phyloP scores from a whole-genome alignment of 2,113 vertebrate genomes.

The Dicentrarchus labrax region DNA sequence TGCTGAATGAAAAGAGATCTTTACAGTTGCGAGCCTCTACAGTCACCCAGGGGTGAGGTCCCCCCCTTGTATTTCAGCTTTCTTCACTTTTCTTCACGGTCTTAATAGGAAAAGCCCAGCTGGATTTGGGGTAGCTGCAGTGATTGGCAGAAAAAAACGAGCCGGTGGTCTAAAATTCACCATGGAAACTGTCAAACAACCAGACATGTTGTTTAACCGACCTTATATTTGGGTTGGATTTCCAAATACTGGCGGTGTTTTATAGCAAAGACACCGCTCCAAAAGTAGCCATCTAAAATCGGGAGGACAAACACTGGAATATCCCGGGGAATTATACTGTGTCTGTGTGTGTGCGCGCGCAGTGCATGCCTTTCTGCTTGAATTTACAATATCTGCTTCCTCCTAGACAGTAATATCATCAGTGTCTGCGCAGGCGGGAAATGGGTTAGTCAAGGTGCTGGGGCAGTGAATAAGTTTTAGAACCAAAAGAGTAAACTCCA shows the following conservation, averaged over 20 bases:
- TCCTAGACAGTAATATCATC: constrained; percentile 12
- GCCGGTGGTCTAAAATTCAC: constrained; percentile 42
- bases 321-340: constrained; percentile 9
- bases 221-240: constrained; percentile 63
- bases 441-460: constrained; percentile 24
- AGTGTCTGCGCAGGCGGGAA: constrained; percentile 8
- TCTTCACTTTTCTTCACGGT: constrained; percentile 28
- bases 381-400: constrained; percentile 23
- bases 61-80: constrained; percentile 8
- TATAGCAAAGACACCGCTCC: not conserved
- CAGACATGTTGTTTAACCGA: constrained; percentile 52
- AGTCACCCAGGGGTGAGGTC: not conserved
- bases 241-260: constrained; percentile 44
- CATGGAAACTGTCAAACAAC: constrained; percentile 70
- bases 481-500: not conserved
- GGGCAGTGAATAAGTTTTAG: not conserved
- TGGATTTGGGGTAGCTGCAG: constrained; percentile 33
- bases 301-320: constrained; percentile 45
- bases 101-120: constrained; percentile 63
- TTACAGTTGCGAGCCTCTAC: not conserved
- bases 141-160: constrained; percentile 61
- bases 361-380: constrained; percentile 3
- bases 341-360: not conserved
- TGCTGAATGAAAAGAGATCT: not conserved
- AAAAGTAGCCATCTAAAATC: constrained; percentile 45